phyloP scores from a whole-genome alignment of 2,888 invertebrate genomes.

The Alcis repandata region DNA sequence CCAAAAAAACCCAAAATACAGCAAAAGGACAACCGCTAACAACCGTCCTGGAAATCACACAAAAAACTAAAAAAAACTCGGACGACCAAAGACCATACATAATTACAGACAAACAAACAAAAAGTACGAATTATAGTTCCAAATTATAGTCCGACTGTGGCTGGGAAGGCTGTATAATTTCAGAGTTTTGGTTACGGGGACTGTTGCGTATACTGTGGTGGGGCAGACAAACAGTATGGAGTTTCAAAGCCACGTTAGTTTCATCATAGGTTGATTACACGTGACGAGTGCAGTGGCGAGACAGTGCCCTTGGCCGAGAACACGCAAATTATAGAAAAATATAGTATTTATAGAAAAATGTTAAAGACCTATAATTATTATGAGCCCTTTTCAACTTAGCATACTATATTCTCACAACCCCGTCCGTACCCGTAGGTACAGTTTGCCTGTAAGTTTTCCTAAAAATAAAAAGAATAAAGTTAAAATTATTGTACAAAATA shows the following conservation, averaged over 20 bases:
- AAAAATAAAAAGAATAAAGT: too few relatives aligned
- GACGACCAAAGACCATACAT: slow-evolving; percentile 33
- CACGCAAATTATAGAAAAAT: too few relatives aligned
- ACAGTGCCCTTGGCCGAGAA: too few relatives aligned
- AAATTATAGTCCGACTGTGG: slow-evolving; percentile 67
- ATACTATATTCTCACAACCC: too few relatives aligned
- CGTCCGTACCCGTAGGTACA: too few relatives aligned
- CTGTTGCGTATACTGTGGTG: slow-evolving; percentile 16
- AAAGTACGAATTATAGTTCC: slow-evolving; percentile 72
- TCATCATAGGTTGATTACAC: too few relatives aligned
- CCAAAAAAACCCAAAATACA: slow-evolving; percentile 11
- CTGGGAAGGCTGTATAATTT: slow-evolving; percentile 53
- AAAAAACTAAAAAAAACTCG: slow-evolving; percentile 19
- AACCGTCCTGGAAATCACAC: slow-evolving; percentile 12
- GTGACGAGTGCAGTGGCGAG: too few relatives aligned
- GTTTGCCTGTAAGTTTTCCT: too few relatives aligned
- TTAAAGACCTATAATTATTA: too few relatives aligned
- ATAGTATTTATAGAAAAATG: too few relatives aligned
- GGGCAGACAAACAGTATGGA: slow-evolving; percentile 9
- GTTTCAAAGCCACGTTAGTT: background rate
- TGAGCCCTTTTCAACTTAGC: too few relatives aligned
- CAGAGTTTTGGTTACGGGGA: slow-evolving; percentile 44
- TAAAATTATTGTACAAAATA: too few relatives aligned
- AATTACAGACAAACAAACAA: slow-evolving; percentile 56
- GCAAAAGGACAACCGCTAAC: slow-evolving; percentile 29